phyloP scores from a whole-genome alignment of 1,140 invertebrate genomes.

The Sycophila sp. region DNA sequence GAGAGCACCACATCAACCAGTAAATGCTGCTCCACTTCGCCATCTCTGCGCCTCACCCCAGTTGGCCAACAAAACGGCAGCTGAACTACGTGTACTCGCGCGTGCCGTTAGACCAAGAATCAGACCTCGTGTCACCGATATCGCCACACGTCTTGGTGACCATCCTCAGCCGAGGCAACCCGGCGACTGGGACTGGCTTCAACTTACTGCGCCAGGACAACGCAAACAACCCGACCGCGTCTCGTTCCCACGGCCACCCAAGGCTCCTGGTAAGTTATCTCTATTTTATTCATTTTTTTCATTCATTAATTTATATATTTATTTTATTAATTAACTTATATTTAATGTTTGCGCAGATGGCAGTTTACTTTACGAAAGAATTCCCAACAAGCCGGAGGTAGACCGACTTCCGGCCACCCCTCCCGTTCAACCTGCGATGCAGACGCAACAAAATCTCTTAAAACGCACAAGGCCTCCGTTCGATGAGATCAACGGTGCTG shows the following conservation, averaged over 20 bases:
- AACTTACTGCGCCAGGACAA: constrained; percentile 80
- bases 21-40: constrained; percentile 67
- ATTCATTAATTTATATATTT: neutral
- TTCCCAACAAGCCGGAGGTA: constrained; percentile 80
- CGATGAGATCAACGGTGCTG: constrained; percentile 89
- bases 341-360: constrained; percentile 71
- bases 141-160: constrained; percentile 80
- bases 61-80: constrained; percentile 81
- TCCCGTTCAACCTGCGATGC: constrained; percentile 67
- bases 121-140: constrained; percentile 76
- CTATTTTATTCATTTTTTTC: neutral
- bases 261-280: constrained; percentile 73
- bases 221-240: constrained; percentile 82
- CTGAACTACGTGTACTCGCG: constrained; percentile 78
- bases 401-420: constrained; percentile 73
- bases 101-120: constrained; percentile 85
- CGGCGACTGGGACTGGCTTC: constrained; percentile 82
- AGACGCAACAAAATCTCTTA: constrained; percentile 68
- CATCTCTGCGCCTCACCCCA: constrained; percentile 78
- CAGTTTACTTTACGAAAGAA: constrained; percentile 84
- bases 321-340: neutral
- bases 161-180: constrained; percentile 66
- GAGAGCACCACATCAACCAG: constrained; percentile 82
- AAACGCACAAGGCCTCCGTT: constrained; percentile 77
- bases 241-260: constrained; percentile 88